A percentile compares a stretch with the other conserved stretches of the same genome.
These are phyloP conservation scores for Nycticorax nycticorax DNA, from an alignment of 2,113 vertebrate species.

Conservation along the genomic window DNA sequence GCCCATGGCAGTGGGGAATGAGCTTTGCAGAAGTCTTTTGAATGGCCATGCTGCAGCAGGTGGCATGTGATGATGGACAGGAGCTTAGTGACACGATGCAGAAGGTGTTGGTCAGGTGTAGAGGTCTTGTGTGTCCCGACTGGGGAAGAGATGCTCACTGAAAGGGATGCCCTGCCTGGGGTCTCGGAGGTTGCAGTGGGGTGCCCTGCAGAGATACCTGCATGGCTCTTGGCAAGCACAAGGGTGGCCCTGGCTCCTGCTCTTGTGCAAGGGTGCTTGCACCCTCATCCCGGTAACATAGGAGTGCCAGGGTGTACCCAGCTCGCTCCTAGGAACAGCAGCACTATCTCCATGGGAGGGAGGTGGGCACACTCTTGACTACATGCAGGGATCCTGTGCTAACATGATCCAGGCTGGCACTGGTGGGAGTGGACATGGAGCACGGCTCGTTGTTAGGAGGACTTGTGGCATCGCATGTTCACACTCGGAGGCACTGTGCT, in stretches of 20 bases:
- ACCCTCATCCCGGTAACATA: accelerated
- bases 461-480: accelerated
- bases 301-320: background rate
- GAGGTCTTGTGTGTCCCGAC: accelerated
- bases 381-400: background rate
- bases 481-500: accelerated
- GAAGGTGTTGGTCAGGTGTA: background rate
- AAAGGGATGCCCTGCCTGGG: no score
- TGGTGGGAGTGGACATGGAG: accelerated
- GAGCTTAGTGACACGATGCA: background rate
- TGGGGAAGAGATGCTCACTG: background rate
- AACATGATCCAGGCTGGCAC: accelerated
- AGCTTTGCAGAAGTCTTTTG: background rate
- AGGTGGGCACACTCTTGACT: background rate
- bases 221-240: accelerated
- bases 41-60: background rate
- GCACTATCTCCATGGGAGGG: accelerated
- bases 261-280: background rate
- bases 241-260: background rate
- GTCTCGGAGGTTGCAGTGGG: no score
- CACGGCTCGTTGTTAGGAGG: accelerated
- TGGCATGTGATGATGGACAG: background rate
- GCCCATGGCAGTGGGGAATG: no score
- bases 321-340: background rate
- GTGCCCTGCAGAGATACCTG: background rate